Base-by-base conservation (phyloP, 2,888 invertebrate species). In the Deladenus siricidicola region DNA sequence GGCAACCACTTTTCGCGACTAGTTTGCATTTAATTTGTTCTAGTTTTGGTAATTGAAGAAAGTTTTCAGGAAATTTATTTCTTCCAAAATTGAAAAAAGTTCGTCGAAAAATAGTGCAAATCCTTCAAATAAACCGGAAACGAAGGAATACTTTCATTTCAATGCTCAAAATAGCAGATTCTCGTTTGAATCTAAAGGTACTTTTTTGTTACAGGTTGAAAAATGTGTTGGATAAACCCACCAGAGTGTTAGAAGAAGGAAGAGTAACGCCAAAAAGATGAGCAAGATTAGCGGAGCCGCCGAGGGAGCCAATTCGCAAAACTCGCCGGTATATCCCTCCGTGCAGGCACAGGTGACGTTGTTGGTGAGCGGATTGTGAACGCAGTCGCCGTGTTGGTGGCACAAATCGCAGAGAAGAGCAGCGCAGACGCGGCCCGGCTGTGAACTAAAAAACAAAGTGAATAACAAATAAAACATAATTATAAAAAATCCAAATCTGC, bases 311-410 rank as follows among this genome's bases (percentile, higher is more conserved):
- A 71, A 65, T 58, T 74, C 73, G 57, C 77, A 77, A 65, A 69
- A 72, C 43, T 71, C 67, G 51, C 77, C 77, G 42, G 63, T 66
- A 69, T 72, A 77, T 44, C 77, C 77, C 56, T 77, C 77, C 17
- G 70, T 69, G 61, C 76, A 77, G 19, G 72, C 66, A 53, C 77
- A 77, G 42, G 76, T 78, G 47, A 76, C 68, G 60, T 75, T 78
- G 55, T 73, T 74, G 39, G 74, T 77, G 3, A 66, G 64, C 0
- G 77, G 64, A 52, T 74, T 72, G 64, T 76, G 75, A 6, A 77
- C 73, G 64, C 75, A 76, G 59, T 74, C 63, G 19, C 68, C 68
- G 52, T 67, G 66, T 24, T 50, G 50, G 50, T 76, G 74, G 62
- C 76, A 76, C 59, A 74, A 57, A 63, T 74, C 75, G 58, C 77